These are phyloP conservation scores for Gobius niger DNA, from an alignment of 2,113 vertebrate genomes.

Conservation along the genomic window DNA sequence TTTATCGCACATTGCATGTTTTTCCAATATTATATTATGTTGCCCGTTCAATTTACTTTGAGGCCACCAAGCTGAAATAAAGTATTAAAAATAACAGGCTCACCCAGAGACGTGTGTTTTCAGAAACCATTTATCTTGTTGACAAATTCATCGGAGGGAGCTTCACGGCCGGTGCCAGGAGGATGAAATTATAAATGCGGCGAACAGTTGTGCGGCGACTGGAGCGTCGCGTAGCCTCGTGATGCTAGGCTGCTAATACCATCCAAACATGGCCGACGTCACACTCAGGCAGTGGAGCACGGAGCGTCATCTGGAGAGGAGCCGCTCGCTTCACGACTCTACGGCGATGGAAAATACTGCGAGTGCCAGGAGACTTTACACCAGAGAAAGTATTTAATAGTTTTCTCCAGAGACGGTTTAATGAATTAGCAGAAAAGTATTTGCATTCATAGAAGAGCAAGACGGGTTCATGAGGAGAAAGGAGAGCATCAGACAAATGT, in stretches of 20 bases:
- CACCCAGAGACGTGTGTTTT: conserved; percentile 17
- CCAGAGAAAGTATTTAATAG: conserved; percentile 55
- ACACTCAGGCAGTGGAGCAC: conserved; percentile 74
- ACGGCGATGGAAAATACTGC: conserved; percentile 60
- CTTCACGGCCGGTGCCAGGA: conserved; percentile 27
- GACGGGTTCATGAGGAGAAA: background rate
- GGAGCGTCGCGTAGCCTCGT: conserved; percentile 62
- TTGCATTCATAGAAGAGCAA: conserved; percentile 27
- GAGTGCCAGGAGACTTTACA: conserved; percentile 64
- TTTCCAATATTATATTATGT: too few relatives aligned
- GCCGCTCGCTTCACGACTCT: conserved; percentile 63
- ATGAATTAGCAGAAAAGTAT: conserved; percentile 40
- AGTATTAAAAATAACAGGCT: conserved; percentile 4
- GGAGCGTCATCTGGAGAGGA: conserved; percentile 74
- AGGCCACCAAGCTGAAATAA: background rate
- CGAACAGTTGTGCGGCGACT: conserved; percentile 76
- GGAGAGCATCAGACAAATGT: background rate
- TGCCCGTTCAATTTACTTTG: too few relatives aligned
- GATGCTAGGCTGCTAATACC: conserved; percentile 70
- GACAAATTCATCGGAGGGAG: conserved; percentile 57
- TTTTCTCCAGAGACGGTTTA: conserved; percentile 42
- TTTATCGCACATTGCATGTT: too few relatives aligned
- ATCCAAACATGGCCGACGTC: conserved; percentile 70
- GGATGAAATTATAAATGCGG: conserved; percentile 67
- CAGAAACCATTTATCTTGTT: conserved; percentile 33